A percentile compares a stretch with the other conserved stretches of the same genome.
These are phyloP conservation scores for Phaedon cochleariae DNA, from an alignment of 2,888 invertebrate species.

Conservation along the genomic window DNA sequence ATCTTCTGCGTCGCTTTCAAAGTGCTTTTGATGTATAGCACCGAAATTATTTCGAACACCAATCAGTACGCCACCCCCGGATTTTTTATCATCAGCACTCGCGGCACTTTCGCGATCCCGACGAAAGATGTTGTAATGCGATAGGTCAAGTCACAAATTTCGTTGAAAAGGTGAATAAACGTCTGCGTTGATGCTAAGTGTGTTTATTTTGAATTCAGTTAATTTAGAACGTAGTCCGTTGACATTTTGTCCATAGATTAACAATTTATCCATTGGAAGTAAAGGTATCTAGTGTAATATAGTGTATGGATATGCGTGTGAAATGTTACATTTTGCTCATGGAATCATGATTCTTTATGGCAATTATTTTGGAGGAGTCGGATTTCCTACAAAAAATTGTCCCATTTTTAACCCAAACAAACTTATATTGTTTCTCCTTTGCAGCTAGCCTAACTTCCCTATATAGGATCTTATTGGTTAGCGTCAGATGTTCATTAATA, in stretches of 20 bases:
- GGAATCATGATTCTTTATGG: neutral
- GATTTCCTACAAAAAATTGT: neutral
- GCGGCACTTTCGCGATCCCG: constrained; percentile 1
- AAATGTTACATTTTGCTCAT: neutral
- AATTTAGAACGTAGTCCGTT: constrained; percentile 3
- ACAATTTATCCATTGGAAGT: constrained; percentile 8
- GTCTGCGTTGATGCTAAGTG: neutral
- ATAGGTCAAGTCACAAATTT: neutral
- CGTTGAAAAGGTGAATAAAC: too few relatives aligned
- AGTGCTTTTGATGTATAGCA: neutral
- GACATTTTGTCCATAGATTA: constrained; percentile 7
- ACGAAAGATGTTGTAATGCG: neutral
- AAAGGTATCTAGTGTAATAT: neutral
- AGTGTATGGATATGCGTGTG: too few relatives aligned
- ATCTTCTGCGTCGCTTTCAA: constrained; percentile 4
- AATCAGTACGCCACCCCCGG: too few relatives aligned
- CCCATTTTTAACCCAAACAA: constrained; percentile 11
- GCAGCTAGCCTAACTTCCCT: constrained; percentile 1
- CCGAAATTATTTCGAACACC: neutral
- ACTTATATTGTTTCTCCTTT: constrained; percentile 7
- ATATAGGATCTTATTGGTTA: too few relatives aligned
- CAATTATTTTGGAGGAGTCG: constrained; percentile 5
- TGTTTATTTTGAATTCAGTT: neutral
- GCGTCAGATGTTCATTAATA: constrained; percentile 12
- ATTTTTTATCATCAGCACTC: neutral